Percentiles rank a stretch among this genome's conserved stretches.
These are phyloP conservation scores for Mactromeris polynyma DNA, from an alignment of 2,888 invertebrate species.

Conservation along the genomic window DNA sequence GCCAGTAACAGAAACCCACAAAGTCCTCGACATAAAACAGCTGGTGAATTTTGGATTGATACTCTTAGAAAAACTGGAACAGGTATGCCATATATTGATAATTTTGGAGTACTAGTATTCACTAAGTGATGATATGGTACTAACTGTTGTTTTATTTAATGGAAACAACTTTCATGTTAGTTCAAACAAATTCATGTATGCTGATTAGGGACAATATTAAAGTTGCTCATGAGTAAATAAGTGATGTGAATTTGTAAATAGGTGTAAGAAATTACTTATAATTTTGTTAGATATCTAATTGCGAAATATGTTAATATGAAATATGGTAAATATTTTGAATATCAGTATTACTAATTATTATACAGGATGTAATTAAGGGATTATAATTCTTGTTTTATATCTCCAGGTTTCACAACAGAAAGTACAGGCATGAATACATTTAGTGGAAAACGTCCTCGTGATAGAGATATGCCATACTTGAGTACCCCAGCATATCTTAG, in stretches of 20 bases:
- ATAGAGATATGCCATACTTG: conserved; percentile 81
- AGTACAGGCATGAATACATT: conserved; percentile 83
- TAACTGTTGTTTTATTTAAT: background rate
- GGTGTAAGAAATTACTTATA: too few relatives aligned
- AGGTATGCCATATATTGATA: conserved; percentile 66
- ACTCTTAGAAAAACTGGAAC: conserved; percentile 82
- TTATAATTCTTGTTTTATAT: background rate
- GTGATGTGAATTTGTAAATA: too few relatives aligned
- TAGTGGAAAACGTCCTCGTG: conserved; percentile 77
- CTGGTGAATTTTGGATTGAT: conserved; percentile 84
- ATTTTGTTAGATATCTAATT: too few relatives aligned
- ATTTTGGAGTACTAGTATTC: background rate
- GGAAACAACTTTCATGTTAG: too few relatives aligned
- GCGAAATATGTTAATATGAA: too few relatives aligned
- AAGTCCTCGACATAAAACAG: conserved; percentile 82
- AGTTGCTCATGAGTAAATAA: too few relatives aligned
- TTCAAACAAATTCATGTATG: too few relatives aligned
- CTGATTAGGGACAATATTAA: too few relatives aligned
- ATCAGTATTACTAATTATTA: background rate
- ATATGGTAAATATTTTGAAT: too few relatives aligned
- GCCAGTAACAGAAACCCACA: conserved; percentile 71
- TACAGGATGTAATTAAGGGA: background rate
- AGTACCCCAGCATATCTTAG: conserved; percentile 85
- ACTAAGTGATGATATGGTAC: background rate
- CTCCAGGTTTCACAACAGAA: conserved; percentile 80